Conservation (phyloP, 2,113 vertebrate genomes). For the Gambusia affinis region DNA sequence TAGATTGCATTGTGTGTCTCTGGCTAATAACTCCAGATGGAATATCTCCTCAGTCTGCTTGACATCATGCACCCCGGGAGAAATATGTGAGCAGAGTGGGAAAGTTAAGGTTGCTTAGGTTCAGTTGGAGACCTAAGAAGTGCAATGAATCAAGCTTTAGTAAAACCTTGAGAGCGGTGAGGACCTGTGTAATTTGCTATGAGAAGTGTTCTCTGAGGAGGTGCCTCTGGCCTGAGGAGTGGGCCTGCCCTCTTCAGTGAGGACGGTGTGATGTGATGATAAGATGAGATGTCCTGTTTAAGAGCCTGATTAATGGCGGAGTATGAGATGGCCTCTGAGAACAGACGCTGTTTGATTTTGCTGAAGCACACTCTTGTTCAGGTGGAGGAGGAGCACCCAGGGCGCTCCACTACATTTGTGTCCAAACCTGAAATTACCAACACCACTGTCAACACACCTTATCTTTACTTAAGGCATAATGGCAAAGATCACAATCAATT, state of each 20-base stretch:
- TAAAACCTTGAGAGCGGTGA: conserved; percentile 69
- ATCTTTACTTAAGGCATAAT: conserved; percentile 76
- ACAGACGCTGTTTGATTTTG: conserved; percentile 70
- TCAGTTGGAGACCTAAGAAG: conserved; percentile 62
- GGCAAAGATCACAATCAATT: conserved; percentile 82
- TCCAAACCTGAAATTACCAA: conserved; percentile 72
- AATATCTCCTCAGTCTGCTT: conserved; percentile 69
- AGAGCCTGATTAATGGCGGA: conserved; percentile 76
- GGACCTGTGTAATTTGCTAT: conserved; percentile 68
- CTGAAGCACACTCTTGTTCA: conserved; percentile 72
- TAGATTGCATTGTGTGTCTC: conserved; percentile 78
- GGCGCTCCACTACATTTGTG: conserved; percentile 50
- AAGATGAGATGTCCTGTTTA: conserved; percentile 78
- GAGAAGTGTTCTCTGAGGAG: conserved; percentile 72
- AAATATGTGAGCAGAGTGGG: conserved; percentile 63
- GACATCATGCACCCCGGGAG: conserved; percentile 65
- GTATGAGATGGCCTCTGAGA: conserved; percentile 72
- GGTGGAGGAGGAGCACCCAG: conserved; percentile 48
- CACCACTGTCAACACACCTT: conserved; percentile 69
- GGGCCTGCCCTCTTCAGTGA: conserved; percentile 60
- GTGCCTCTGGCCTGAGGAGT: conserved; percentile 58
- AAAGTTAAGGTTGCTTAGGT: conserved; percentile 73
- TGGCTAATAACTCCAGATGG: conserved; percentile 79
- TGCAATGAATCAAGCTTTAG: conserved; percentile 73
- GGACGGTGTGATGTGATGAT: conserved; percentile 67